Base-by-base conservation (phyloP, 2,888 invertebrate genomes). In the Dicyrtoma fusca region DNA sequence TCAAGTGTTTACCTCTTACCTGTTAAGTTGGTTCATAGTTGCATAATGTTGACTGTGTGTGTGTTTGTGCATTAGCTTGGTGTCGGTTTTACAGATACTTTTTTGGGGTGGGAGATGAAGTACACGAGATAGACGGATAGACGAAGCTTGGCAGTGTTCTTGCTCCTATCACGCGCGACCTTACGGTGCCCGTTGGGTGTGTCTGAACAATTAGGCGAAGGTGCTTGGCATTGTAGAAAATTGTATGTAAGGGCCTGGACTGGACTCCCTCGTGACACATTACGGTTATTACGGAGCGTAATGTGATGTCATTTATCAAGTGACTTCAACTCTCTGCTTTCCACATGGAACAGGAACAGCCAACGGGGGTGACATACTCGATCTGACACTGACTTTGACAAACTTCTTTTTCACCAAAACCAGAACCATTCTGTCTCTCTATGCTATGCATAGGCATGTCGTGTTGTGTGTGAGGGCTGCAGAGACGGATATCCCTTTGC, bases 301-400 rank as follows among this genome's bases (percentile, higher is more conserved):
- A 69, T 69, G 49, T 69, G 17, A 51, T 51, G 61, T 69, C 69
- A 69, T 69, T 69, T 69, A 69, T 69, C 69, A 69, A 65, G 65
- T 65, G 23, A 25, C 25, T 65, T 57, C 34, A 34, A 34, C 34
- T 34, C 8, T 34, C n/a, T 34, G n/a, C 34, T 59, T 55, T 23
- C 25, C 14, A 21, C 34, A 3, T 3, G 34, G 34, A 34, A 34
- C 34, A 34, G 34, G 34, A 34, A 34, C 47, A 44, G 63, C 63
- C 63, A 63, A 63, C 63, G 66, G 66, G n/a, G 66, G 66, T 66
- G 66, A 66, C 66, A 66, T 66, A 44, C 21, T 51, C 49, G 21
- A 25, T 65, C n/a, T 65, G 65, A 65, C 65, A 25, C 51, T 65
- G 65, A 57, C 57, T 57, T 57, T 57, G 57, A 53, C 53, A 66